These are phyloP conservation scores for Tetramorium simillimum DNA, from an alignment of 1,140 invertebrate genomes.

Conservation along the genomic window DNA sequence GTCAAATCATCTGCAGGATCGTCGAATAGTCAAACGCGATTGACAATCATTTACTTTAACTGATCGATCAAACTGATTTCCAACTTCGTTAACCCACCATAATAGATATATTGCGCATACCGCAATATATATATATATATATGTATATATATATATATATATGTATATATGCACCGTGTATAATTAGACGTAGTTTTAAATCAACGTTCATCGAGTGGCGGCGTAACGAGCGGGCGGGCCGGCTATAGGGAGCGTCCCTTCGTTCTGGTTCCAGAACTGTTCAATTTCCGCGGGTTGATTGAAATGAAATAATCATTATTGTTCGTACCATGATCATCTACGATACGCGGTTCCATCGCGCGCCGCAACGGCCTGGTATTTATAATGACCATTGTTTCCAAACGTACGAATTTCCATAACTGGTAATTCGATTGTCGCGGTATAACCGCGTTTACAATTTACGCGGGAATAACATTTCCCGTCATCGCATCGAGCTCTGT, in stretches of 20 bases:
- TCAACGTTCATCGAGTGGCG: slow-evolving; percentile 35
- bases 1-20: slow-evolving; percentile 25
- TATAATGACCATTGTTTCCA: slow-evolving; percentile 64
- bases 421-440: slow-evolving; percentile 63
- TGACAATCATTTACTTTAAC: slow-evolving; percentile 56
- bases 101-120: slow-evolving; percentile 45
- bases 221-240: slow-evolving; percentile 28
- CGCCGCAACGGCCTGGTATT: slow-evolving; percentile 28
- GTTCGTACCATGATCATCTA: slow-evolving; percentile 55
- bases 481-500: background rate
- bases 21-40: slow-evolving; percentile 18
- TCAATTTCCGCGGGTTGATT: slow-evolving; percentile 66
- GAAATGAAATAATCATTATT: slow-evolving; percentile 74
- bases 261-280: slow-evolving; percentile 51
- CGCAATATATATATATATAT: background rate
- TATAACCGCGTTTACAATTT: slow-evolving; percentile 52
- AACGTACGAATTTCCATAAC: slow-evolving; percentile 68
- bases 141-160: background rate
- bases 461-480: slow-evolving; percentile 42
- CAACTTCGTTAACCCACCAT: slow-evolving; percentile 51
- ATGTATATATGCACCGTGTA: background rate
- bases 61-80: slow-evolving; percentile 54
- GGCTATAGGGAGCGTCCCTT: slow-evolving; percentile 8
- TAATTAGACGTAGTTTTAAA: slow-evolving; percentile 69
- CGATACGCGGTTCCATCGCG: slow-evolving; percentile 42